A percentile compares a stretch with the other conserved stretches of the same genome.
These are phyloP conservation scores for Drosophila meridionalis DNA, from an alignment of 2,888 invertebrate species.

Conservation along the genomic window DNA sequence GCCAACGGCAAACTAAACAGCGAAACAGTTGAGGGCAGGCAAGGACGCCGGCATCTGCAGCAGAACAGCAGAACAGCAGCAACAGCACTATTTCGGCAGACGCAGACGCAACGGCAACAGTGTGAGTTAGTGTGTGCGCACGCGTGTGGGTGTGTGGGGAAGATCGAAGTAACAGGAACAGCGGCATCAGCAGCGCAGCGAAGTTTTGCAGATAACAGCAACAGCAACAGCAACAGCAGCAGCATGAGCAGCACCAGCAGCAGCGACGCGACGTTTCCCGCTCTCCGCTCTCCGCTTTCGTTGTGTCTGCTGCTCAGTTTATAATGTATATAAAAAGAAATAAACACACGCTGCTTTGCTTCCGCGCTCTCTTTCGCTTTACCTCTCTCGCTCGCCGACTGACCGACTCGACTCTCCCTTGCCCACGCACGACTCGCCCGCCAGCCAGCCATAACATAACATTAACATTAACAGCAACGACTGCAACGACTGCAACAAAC, in stretches of 20 bases:
- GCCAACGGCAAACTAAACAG: conserved; percentile 61
- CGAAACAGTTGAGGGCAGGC: conserved; percentile 36
- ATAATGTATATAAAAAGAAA: conserved; percentile 11
- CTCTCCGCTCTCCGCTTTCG: conserved; percentile 53
- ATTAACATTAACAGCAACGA: conserved; percentile 60
- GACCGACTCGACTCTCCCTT: conserved; percentile 39
- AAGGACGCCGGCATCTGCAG: conserved; percentile 36
- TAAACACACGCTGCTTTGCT: conserved; percentile 44
- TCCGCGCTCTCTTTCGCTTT: conserved; percentile 44
- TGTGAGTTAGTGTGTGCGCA: conserved; percentile 2
- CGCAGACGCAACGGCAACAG: conserved; percentile 40
- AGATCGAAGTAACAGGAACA: conserved; percentile 53
- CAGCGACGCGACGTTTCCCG: conserved; percentile 56
- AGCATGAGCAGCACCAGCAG: conserved; percentile 29
- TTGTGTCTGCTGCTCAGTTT: conserved; percentile 29
- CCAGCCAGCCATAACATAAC: conserved; percentile 51
- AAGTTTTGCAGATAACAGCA: conserved; percentile 58
- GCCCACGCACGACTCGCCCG: conserved; percentile 52
- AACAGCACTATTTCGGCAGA: conserved; percentile 19
- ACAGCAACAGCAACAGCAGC: conserved; percentile 40
- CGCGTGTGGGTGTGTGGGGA: conserved; percentile 30
- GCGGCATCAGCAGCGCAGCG: conserved; percentile 51
- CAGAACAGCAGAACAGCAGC: conserved; percentile 17
- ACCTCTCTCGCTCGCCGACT: conserved; percentile 42
- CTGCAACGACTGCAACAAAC: conserved; percentile 75